Base-by-base conservation (phyloP, 2,113 vertebrate genomes). In the Limnothrissa miodon region DNA sequence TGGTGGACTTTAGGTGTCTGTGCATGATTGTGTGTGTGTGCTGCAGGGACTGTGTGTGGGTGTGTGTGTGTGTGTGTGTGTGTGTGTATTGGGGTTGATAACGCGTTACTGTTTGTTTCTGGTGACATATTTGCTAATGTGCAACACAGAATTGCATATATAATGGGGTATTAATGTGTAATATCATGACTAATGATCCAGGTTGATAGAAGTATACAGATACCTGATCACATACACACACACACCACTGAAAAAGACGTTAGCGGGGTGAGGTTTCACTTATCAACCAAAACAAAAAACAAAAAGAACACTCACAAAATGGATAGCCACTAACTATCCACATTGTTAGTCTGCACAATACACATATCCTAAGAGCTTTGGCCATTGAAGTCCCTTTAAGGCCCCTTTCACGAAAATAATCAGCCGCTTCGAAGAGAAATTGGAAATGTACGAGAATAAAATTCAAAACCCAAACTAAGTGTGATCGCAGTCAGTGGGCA, bases 111-210 rank as follows among this genome's bases (percentile, higher is more conserved):
- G 66, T 74, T 74, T 74, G 66, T 29, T 74, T 74, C 66, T 74
- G 66, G 66, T 74, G 66, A 74, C 66, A 74, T 74, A 74, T 74
- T 74, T 74, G 66, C 66, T 74, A 74, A 74, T 74, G 25, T 74
- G 66, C 66, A 13, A 33, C 29, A 74, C 66, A 74, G 66, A 74
- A 36, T 36, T 74, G 17, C 66, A 39, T 74, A 36, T 13, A 74
- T 74, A 74, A 74, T 74, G 66, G 33, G 66, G 66, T 39, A 74
- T 74, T 74, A 74, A 74, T 74, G 66, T 74, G 66, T 74, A 74
- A 39, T 74, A 74, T 74, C 29, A 74, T 74, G 66, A 17, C 66
- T 74, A 74, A 74, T 74, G 66, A 74, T 74, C 66, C 66, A 36
- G 66, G 29, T 36, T 74, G 25, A 36, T 17, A 74, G 1, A 36